Evolutionary conservation across 2,888 invertebrate genomes (phyloP), one percentile per base, ranked within the genome.

Genomic region (Idaea dimidiata): DNA sequence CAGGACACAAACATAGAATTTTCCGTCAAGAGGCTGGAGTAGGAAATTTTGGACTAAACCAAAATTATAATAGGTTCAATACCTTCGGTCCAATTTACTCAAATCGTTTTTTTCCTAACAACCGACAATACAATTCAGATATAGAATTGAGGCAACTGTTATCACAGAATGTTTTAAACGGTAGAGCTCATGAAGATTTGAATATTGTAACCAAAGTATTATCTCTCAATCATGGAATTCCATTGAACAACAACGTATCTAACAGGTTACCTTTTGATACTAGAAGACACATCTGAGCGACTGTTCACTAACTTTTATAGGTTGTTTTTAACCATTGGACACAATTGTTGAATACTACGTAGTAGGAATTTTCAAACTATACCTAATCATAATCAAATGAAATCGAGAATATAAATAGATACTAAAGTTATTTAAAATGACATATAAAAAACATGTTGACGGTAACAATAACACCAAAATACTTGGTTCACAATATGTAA

Each of bases 161-260:
- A 17, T 93, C 92, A 59, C 95, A 95, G 80, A 95, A 95, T 59
- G 96, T 96, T 53, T 91, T 96, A 55, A 94, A 94, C 56, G 90
- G 89, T 57, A 93, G 94, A 71, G 89, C 89, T 67, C 94, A 94
- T 63, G 96, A 96, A 80, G 97, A 97, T 84, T 89, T 97, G 60
- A 96, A 96, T 80, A 96, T 97, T 75, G 96, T 97, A 53, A 95
- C 96, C 58, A 97, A 97, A 89, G 96, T 97, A 65, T 87, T 97
- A 75, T 96, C 97, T 8, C 87, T 97, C 62, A 96, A 97, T 84
- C 96, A 96, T 76, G 95, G 95, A 59, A 91, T 95, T n/a, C 78
- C 94, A 7, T 76, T 93, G 0, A 88, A 88, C 67, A 87, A 86
- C 63, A 83, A 85, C 62, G 78, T 92, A 18, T 87, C 86, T 16